These are phyloP conservation scores for Macropodus opercularis DNA, from an alignment of 2,797 vertebrate genomes.

Conservation along the genomic window DNA sequence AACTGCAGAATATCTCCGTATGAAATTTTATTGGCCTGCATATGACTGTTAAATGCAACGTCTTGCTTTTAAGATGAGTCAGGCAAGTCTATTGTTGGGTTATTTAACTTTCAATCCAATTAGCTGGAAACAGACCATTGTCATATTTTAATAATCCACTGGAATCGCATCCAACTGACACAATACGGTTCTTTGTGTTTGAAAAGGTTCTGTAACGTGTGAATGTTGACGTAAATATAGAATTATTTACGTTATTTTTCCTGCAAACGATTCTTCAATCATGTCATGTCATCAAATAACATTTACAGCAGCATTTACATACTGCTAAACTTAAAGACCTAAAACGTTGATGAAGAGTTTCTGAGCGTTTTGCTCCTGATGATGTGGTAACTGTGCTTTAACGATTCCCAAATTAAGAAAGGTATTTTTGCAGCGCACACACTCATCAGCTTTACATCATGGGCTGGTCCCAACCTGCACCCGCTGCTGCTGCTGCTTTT, in stretches of 20 bases:
- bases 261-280: not conserved
- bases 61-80: conserved; percentile 26
- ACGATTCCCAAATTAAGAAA: conserved; percentile 13
- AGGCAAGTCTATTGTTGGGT: conserved; percentile 23
- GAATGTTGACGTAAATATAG: too few species aligned
- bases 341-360: not conserved
- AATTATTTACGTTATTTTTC: not conserved
- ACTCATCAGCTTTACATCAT: conserved; percentile 48
- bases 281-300: conserved; percentile 1
- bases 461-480: conserved; percentile 56
- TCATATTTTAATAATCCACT: conserved; percentile 16
- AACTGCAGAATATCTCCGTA: conserved; percentile 54
- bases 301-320: not conserved
- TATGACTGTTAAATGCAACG: conserved; percentile 46
- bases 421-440: conserved; percentile 40
- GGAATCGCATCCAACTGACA: conserved; percentile 10
- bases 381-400: not conserved
- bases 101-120: conserved; percentile 25
- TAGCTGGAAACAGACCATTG: conserved; percentile 25
- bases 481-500: conserved; percentile 62
- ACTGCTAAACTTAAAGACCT: not conserved
- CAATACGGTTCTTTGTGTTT: conserved; percentile 16
- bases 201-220: conserved; percentile 6
- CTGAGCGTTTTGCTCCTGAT: not conserved
- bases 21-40: conserved; percentile 42